A percentile compares a stretch with the other conserved stretches of the same genome.
phyloP scores from a whole-genome alignment of 2,797 vertebrate species.

The Clarias laeviceps region DNA sequence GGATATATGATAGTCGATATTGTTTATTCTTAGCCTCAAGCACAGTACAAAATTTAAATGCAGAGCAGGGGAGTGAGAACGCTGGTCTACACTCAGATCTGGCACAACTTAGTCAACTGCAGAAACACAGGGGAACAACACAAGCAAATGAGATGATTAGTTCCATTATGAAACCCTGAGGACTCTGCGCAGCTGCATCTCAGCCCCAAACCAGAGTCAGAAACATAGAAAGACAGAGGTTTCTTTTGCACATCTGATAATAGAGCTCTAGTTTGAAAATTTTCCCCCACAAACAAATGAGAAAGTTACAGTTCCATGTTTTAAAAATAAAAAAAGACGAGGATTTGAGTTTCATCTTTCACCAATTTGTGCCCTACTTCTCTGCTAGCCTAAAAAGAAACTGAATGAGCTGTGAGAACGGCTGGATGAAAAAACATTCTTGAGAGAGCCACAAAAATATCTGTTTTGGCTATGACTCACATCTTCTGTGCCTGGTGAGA shows the following conservation, averaged over 20 bases:
- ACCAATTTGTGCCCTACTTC: neutral
- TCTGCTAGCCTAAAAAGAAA: neutral
- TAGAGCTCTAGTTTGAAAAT: neutral
- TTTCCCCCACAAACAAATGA: constrained; percentile 31
- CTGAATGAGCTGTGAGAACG: constrained; percentile 16
- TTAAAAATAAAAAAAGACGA: neutral
- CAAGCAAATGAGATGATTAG: constrained; percentile 72
- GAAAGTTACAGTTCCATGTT: neutral
- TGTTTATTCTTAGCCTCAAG: constrained; percentile 28
- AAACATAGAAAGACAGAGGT: constrained; percentile 58
- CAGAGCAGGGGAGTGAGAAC: constrained; percentile 26
- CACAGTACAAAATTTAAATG: constrained; percentile 4
- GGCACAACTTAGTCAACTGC: constrained; percentile 50
- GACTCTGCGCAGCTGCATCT: constrained; percentile 72
- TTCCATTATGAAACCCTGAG: constrained; percentile 67
- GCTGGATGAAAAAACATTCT: constrained; percentile 17
- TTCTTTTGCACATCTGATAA: constrained; percentile 26
- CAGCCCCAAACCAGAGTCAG: constrained; percentile 66
- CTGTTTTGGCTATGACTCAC: constrained; percentile 31
- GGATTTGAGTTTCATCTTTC: neutral
- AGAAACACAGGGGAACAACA: constrained; percentile 61
- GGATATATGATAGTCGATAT: constrained; percentile 25
- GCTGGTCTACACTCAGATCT: constrained; percentile 23
- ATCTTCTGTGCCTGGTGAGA: neutral
- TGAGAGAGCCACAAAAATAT: constrained; percentile 19